These are phyloP conservation scores for Empis livida DNA, from an alignment of 2,888 invertebrate genomes.

Conservation along the genomic window DNA sequence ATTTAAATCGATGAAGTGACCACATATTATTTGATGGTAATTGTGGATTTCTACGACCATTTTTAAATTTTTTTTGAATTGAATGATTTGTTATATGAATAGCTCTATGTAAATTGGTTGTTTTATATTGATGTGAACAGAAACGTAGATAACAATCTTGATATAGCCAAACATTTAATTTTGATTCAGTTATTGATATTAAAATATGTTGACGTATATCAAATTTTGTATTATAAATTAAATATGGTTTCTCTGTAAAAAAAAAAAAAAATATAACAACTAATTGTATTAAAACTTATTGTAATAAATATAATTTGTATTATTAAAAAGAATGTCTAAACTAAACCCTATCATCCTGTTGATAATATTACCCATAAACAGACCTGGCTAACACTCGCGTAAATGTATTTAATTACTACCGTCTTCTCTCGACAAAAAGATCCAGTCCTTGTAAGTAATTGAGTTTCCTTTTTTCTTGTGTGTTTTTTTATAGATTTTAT, in stretches of 20 bases:
- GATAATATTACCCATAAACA: too few relatives aligned
- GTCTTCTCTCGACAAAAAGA: too few relatives aligned
- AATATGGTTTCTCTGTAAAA: slow-evolving; percentile 56
- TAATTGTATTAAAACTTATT: too few relatives aligned
- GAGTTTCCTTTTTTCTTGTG: too few relatives aligned
- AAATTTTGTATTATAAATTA: slow-evolving; percentile 78
- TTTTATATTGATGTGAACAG: slow-evolving; percentile 68
- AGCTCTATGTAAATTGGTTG: slow-evolving; percentile 67
- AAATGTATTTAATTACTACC: too few relatives aligned
- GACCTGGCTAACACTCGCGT: too few relatives aligned
- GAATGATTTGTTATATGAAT: slow-evolving; percentile 83
- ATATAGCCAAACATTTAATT: slow-evolving; percentile 77
- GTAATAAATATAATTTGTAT: too few relatives aligned
- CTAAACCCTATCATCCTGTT: too few relatives aligned
- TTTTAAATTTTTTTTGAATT: slow-evolving; percentile 55
- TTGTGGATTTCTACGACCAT: slow-evolving; percentile 18
- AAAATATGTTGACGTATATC: slow-evolving; percentile 85
- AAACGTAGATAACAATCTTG: slow-evolving; percentile 74
- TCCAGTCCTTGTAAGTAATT: too few relatives aligned
- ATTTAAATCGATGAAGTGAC: slow-evolving; percentile 58
- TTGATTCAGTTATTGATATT: slow-evolving; percentile 52
- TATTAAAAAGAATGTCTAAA: too few relatives aligned
- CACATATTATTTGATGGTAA: slow-evolving; percentile 77
- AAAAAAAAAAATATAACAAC: neutral
- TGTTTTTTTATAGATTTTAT: too few relatives aligned